Percentiles rank a stretch among this genome's conserved stretches.
Evolutionary conservation across 1,140 invertebrate species (phyloP).

Genomic region (Lineus longissimus): DNA sequence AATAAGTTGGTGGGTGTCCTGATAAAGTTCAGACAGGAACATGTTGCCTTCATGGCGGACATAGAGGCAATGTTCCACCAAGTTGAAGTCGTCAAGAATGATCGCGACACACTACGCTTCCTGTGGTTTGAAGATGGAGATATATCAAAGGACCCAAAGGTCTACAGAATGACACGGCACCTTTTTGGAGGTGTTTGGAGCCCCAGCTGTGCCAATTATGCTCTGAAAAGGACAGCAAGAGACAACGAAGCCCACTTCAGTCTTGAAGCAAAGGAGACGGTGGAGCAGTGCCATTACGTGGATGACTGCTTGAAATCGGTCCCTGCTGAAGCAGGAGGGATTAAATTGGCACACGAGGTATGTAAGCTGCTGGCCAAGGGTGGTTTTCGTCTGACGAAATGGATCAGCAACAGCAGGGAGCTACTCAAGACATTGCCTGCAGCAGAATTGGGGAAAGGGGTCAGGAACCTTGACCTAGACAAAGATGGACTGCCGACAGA

Average conservation of each 20-base stretch:
- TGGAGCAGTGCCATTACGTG: slow-evolving; percentile 20
- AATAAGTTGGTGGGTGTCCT: slow-evolving; percentile 27
- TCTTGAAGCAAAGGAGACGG: neutral
- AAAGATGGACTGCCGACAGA: neutral
- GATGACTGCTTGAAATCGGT: slow-evolving; percentile 18
- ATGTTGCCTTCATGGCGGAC: slow-evolving; percentile 24
- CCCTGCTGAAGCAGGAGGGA: slow-evolving; percentile 4
- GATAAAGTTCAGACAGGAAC: slow-evolving; percentile 21
- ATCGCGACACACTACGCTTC: slow-evolving; percentile 18
- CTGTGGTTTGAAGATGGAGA: slow-evolving; percentile 20
- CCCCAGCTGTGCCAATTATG: slow-evolving; percentile 20
- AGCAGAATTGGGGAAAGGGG: slow-evolving; percentile 2
- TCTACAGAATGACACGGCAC: slow-evolving; percentile 23
- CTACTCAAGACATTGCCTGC: slow-evolving; percentile 10
- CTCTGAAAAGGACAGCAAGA: slow-evolving; percentile 16
- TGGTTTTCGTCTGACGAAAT: slow-evolving; percentile 18
- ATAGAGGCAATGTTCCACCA: slow-evolving; percentile 29
- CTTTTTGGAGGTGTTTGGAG: slow-evolving; percentile 23
- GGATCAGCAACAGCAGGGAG: slow-evolving; percentile 6
- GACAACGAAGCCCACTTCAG: slow-evolving; percentile 4
- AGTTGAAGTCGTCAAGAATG: slow-evolving; percentile 13
- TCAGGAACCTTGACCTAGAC: neutral
- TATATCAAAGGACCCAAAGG: slow-evolving; percentile 8
- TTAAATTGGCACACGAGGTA: slow-evolving; percentile 4
- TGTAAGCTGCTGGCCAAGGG: neutral